Conservation (phyloP, 2,797 vertebrate species). For the Delichon dasypus region DNA sequence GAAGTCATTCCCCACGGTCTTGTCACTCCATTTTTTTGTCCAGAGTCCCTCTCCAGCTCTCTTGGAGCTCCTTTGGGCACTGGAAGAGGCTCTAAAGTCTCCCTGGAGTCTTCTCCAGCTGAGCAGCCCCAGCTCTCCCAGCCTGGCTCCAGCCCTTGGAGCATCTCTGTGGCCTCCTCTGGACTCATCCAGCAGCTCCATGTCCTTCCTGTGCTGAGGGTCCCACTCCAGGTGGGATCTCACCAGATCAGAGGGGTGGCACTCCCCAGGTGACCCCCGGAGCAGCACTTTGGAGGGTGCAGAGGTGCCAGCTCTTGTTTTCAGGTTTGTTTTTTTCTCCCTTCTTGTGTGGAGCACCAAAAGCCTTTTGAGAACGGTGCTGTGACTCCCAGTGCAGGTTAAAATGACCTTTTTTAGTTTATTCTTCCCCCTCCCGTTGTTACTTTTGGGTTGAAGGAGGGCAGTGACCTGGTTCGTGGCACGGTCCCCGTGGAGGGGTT, state of each 20-base stretch:
- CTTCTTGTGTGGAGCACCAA: not conserved
- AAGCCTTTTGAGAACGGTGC: not conserved
- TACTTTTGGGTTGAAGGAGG: not conserved
- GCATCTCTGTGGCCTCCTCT: not conserved
- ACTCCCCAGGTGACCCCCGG: not conserved
- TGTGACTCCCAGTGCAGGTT: not conserved
- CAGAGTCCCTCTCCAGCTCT: not conserved
- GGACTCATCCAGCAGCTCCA: not conserved
- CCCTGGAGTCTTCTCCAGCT: not conserved
- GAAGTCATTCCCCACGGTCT: accelerated
- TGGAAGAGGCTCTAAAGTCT: accelerated
- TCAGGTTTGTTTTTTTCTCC: not conserved
- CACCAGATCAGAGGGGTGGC: not conserved
- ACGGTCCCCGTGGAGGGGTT: accelerated
- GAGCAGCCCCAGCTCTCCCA: not conserved
- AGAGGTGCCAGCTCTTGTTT: not conserved
- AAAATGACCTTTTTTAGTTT: constrained; percentile 8
- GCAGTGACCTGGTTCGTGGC: not conserved
- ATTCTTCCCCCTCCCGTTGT: not conserved
- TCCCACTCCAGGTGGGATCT: not conserved
- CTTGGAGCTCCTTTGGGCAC: accelerated
- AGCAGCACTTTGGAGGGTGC: not conserved
- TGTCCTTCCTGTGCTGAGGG: not conserved
- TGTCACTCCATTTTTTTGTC: not conserved
- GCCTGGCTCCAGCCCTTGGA: not conserved